Evolutionary conservation across 2,113 vertebrate genomes (phyloP).

Genomic region (Okapia johnstoni): DNA sequence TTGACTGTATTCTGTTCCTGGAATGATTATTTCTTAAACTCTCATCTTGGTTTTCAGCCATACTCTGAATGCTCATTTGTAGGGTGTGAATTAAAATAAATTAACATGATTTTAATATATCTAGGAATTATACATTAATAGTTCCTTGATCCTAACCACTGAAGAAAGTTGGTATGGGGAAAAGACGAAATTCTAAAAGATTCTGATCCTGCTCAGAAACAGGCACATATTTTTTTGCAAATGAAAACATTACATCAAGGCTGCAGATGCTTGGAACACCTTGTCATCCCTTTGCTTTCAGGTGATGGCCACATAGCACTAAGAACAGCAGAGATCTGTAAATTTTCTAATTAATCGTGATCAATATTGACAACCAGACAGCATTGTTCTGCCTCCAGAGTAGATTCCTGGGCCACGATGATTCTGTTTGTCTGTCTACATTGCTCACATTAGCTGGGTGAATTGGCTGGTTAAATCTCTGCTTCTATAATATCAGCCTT

Average conservation of each 20-base stretch:
- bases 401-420: slow-evolving; percentile 38
- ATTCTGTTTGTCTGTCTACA: slow-evolving; percentile 46
- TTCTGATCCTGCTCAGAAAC: background rate
- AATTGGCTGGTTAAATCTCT: slow-evolving; percentile 45
- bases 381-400: background rate
- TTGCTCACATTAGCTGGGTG: slow-evolving; percentile 27
- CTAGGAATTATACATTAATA: background rate
- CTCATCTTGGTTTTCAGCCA: slow-evolving; percentile 12
- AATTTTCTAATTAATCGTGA: slow-evolving; percentile 55
- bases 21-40: slow-evolving; percentile 35
- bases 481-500: background rate
- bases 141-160: background rate
- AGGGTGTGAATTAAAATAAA: slow-evolving; percentile 10
- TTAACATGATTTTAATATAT: slow-evolving; percentile 20
- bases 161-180: background rate
- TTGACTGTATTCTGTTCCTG: slow-evolving; percentile 9
- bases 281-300: slow-evolving; percentile 19
- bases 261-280: slow-evolving; percentile 9
- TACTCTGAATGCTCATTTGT: background rate
- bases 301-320: slow-evolving; percentile 25
- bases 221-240: background rate
- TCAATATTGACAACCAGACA: slow-evolving; percentile 56
- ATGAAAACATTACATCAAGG: slow-evolving; percentile 28
- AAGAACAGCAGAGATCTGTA: slow-evolving; percentile 25
- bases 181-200: background rate